Evolutionary conservation across 1,140 invertebrate genomes (phyloP), one percentile per base, ranked within the genome.

Genomic region (Zelostemma sp.): DNA sequence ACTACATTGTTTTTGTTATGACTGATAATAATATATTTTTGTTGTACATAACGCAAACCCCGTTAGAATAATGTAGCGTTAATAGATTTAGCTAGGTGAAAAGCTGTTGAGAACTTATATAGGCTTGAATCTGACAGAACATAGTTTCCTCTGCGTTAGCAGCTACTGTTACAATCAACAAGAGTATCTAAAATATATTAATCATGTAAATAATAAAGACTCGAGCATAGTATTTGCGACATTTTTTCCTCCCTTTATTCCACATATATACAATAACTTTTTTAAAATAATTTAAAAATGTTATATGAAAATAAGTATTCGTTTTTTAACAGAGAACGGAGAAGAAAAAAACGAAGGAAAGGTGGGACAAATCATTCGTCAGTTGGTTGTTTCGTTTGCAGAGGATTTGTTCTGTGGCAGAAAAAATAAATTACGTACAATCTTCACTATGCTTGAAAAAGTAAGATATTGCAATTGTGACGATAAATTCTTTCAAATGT

Each of bases 31-130:
- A 68, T 74, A 73, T 77, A 73, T 74, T 74, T 75, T 77, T 77
- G 75, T 75, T 75, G 73, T 77, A 77, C 70, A 75, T 73, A 77
- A 68, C 62, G 54, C 69, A 62, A 72, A 73, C 68, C 67, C 63
- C 58, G 64, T 46, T 72, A 68, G 43, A 48, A 43, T 65, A 68
- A 46, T n/a, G 33, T 60, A 33, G 12, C 46, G 19, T 48, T 60
- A 17, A 56, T 55, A 47, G 31, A 47, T 1, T 14, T 47, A 61
- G 12, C 31, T 16, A 9, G 17, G 38, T 6, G 16, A 16, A 18
- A 56, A 31, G 28, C 25, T 55, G 14, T 3, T 54, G 9, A 17
- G 17, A 46, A 1, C 9, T 46, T 18, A 8, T n/a, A 4, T 46
- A 46, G 16, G 56, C 38, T 21, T 46, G 59, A 68, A 57, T 41